These are phyloP conservation scores for Aptenodytes forsteri DNA, from an alignment of 2,113 vertebrate genomes.

Conservation along the genomic window DNA sequence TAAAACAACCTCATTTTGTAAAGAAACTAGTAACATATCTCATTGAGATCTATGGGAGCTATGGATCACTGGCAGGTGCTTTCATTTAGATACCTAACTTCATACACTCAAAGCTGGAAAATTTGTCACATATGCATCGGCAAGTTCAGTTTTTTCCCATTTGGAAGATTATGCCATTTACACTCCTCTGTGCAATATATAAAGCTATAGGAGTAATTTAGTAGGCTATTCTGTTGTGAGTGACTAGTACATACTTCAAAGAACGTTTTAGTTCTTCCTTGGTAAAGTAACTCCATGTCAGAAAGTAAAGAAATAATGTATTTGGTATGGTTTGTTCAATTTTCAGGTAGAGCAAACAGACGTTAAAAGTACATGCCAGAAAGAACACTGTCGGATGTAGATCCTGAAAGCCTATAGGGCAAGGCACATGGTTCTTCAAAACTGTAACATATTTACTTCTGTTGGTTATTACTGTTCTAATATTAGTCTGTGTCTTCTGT, in stretches of 20 bases:
- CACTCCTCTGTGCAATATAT: neutral
- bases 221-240: neutral
- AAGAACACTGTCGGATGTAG: constrained; percentile 27
- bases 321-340: constrained; percentile 60
- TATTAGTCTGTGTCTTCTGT: constrained; percentile 60
- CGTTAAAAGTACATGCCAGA: constrained; percentile 49
- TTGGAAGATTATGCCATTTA: constrained; percentile 4
- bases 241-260: constrained; percentile 20
- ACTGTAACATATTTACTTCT: constrained; percentile 55
- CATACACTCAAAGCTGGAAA: neutral
- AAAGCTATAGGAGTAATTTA: constrained; percentile 17
- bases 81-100: neutral
- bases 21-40: neutral
- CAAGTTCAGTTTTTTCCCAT: neutral
- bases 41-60: neutral
- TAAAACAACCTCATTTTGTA: neutral
- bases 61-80: neutral
- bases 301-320: constrained; percentile 54
- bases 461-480: constrained; percentile 53
- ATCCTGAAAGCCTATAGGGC: constrained; percentile 48
- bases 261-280: constrained; percentile 29
- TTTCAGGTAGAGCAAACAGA: constrained; percentile 68
- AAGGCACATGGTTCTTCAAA: constrained; percentile 36
- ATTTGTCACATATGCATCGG: neutral
- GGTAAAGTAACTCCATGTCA: constrained; percentile 34